Conservation (phyloP, 2,888 invertebrate species). For the Notodromas monacha region DNA sequence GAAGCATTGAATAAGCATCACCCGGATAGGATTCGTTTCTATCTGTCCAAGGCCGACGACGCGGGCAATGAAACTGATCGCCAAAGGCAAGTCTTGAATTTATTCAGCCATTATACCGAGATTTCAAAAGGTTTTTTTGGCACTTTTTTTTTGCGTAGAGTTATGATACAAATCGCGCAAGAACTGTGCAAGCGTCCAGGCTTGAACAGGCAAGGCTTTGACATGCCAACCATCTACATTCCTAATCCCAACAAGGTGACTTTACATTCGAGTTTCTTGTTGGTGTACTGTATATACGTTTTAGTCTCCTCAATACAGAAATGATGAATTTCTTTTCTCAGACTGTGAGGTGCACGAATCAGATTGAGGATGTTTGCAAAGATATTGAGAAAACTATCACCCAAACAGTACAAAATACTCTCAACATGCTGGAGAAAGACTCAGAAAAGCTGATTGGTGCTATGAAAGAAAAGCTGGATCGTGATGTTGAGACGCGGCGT, state of each 20-base stretch:
- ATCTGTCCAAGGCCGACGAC: slow-evolving; percentile 24
- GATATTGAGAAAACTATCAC: slow-evolving; percentile 23
- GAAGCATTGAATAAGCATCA: slow-evolving; percentile 21
- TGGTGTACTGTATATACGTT: slow-evolving; percentile 6
- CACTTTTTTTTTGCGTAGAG: slow-evolving; percentile 14
- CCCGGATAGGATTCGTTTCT: slow-evolving; percentile 21
- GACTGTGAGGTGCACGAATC: slow-evolving; percentile 20
- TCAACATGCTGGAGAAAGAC: slow-evolving; percentile 22
- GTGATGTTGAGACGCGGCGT: slow-evolving; percentile 14
- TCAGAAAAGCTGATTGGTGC: slow-evolving; percentile 18
- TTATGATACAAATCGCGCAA: slow-evolving; percentile 26
- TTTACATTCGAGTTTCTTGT: too few relatives aligned
- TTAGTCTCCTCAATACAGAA: background rate
- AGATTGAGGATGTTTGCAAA: slow-evolving; percentile 22
- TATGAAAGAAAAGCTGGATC: slow-evolving; percentile 16
- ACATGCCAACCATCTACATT: slow-evolving; percentile 24
- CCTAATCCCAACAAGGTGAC: slow-evolving; percentile 19
- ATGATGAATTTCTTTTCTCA: slow-evolving; percentile 10
- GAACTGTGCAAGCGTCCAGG: slow-evolving; percentile 23
- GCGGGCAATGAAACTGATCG: slow-evolving; percentile 23
- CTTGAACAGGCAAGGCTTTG: slow-evolving; percentile 23
- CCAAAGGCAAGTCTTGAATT: slow-evolving; percentile 17
- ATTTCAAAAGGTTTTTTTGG: background rate
- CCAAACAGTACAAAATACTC: slow-evolving; percentile 22
- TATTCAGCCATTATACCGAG: slow-evolving; percentile 5